Conservation (phyloP, 2,113 vertebrate species). For the Nesospiza acunhae region DNA sequence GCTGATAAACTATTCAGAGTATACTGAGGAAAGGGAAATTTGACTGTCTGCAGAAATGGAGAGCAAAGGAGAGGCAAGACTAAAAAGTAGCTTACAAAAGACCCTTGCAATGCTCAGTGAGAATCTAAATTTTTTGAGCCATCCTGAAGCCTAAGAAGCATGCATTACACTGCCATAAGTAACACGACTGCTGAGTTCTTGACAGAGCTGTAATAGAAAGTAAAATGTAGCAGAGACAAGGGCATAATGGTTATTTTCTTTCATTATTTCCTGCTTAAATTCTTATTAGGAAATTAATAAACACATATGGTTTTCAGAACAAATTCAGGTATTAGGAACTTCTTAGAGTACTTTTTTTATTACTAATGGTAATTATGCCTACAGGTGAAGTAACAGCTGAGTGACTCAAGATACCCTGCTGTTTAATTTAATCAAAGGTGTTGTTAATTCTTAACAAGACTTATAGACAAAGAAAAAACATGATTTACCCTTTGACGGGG, state of each 20-base stretch:
- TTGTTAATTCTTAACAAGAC: slow-evolving; percentile 24
- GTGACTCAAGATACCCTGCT: background rate
- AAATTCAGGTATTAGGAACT: background rate
- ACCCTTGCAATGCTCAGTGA: background rate
- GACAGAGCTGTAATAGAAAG: background rate
- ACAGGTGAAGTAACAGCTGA: slow-evolving; percentile 40
- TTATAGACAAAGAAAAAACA: slow-evolving; percentile 28
- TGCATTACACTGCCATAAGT: background rate
- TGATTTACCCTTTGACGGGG: background rate
- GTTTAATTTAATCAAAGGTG: slow-evolving; percentile 55
- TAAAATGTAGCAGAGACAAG: background rate
- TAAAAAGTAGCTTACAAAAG: background rate
- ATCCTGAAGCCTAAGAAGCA: background rate
- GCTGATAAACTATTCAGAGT: background rate
- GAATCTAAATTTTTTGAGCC: background rate
- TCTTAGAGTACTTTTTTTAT: background rate
- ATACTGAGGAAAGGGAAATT: background rate
- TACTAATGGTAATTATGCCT: slow-evolving; percentile 38
- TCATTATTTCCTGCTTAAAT: background rate
- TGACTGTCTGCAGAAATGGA: background rate
- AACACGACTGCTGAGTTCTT: background rate
- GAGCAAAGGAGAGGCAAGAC: background rate
- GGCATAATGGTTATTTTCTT: background rate
- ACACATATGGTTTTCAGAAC: background rate
- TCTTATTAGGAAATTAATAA: slow-evolving; percentile 40